These are phyloP conservation scores for Orthosia incerta DNA, from an alignment of 2,888 invertebrate species.

Conservation along the genomic window DNA sequence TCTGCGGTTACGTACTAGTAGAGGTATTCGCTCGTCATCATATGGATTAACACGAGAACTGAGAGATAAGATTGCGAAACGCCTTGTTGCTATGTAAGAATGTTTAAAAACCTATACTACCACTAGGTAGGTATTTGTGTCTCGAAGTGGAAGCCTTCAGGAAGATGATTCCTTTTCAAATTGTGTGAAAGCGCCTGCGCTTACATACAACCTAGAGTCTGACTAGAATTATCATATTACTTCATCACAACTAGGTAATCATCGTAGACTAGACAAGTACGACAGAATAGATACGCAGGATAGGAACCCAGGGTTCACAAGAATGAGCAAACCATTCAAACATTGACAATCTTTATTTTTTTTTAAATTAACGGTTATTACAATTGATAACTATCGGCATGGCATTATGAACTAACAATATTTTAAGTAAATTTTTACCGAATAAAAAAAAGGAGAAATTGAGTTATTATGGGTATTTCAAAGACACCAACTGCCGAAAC, in stretches of 20 bases:
- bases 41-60: conserved; percentile 61
- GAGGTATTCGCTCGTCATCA: conserved; percentile 63
- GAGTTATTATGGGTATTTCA: too few species aligned
- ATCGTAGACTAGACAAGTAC: background rate
- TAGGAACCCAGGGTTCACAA: background rate
- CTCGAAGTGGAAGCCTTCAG: background rate
- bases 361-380: too few species aligned
- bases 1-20: conserved; percentile 62
- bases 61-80: conserved; percentile 66
- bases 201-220: background rate
- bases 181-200: background rate
- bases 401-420: too few species aligned
- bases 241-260: background rate
- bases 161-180: background rate
- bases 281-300: too few species aligned
- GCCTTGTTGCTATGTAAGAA: conserved; percentile 60
- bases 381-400: too few species aligned
- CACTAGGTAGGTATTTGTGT: background rate
- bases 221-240: too few species aligned
- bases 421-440: too few species aligned
- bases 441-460: too few species aligned
- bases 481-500: too few species aligned
- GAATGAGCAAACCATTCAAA: too few species aligned
- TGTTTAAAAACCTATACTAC: conserved; percentile 4
- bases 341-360: too few species aligned